Percentiles rank a stretch among this genome's conserved stretches.
Conservation (phyloP, 2,113 vertebrate genomes). For the Arizona elegans region DNA sequence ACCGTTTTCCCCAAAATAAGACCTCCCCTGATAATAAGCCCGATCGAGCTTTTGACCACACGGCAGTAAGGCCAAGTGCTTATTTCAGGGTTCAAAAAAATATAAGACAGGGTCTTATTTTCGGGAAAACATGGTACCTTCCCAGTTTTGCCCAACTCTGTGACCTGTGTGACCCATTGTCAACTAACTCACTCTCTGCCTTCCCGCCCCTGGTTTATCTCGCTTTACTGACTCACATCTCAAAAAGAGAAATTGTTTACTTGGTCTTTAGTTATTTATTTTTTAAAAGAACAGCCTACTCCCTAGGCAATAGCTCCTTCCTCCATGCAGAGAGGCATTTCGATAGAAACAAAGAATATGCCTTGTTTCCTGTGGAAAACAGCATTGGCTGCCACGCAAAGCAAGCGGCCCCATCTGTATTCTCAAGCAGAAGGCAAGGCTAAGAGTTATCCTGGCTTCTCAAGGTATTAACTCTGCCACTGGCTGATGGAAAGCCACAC, state of each 20-base stretch:
- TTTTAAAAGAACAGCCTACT: background rate
- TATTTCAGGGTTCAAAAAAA: too few relatives aligned
- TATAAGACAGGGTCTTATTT: too few relatives aligned
- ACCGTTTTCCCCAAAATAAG: too few relatives aligned
- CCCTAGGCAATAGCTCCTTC: background rate
- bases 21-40: too few relatives aligned
- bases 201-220: slow-evolving; percentile 20
- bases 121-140: too few relatives aligned
- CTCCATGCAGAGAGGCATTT: background rate
- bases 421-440: background rate
- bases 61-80: too few relatives aligned
- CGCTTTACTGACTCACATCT: slow-evolving; percentile 45
- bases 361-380: background rate
- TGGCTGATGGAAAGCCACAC: background rate
- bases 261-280: background rate
- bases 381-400: background rate
- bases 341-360: background rate
- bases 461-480: too few relatives aligned
- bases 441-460: background rate
- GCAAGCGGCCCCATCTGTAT: background rate
- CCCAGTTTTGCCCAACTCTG: slow-evolving; percentile 26
- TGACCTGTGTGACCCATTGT: background rate
- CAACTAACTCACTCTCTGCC: slow-evolving; percentile 27
- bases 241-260: slow-evolving; percentile 27
- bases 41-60: too few relatives aligned